These are phyloP conservation scores for Pseudomyrmex dendroicus DNA, from an alignment of 1,140 invertebrate genomes.

Conservation along the genomic window DNA sequence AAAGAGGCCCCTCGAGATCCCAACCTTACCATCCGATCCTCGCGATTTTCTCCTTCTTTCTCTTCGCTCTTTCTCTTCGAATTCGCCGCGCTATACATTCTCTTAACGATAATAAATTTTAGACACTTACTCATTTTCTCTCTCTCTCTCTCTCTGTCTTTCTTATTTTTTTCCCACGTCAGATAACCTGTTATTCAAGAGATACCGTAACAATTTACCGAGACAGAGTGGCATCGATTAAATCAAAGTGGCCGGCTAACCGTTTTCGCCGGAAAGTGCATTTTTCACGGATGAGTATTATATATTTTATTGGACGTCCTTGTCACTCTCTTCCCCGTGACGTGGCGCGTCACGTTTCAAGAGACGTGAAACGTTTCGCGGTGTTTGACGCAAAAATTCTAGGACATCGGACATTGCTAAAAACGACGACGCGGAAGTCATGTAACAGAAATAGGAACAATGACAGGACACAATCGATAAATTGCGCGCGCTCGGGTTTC, in stretches of 20 bases:
- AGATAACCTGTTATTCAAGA: not conserved
- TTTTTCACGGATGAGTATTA: constrained; percentile 22
- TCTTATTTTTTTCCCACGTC: not conserved
- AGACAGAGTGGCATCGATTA: constrained; percentile 23
- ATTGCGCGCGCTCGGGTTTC: not conserved
- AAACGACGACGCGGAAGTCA: constrained; percentile 20
- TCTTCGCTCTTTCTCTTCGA: not conserved
- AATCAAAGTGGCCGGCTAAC: constrained; percentile 9
- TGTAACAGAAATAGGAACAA: constrained; percentile 37
- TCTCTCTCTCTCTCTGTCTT: not conserved
- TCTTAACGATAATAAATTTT: constrained; percentile 39
- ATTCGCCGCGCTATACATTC: not conserved
- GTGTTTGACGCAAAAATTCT: constrained; percentile 13
- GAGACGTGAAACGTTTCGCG: constrained; percentile 11
- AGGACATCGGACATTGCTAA: not conserved
- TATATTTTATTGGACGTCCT: constrained; percentile 31
- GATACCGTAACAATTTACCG: not conserved
- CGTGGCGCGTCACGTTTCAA: not conserved
- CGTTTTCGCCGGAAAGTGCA: not conserved
- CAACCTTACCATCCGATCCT: constrained; percentile 31
- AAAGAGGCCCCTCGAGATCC: constrained; percentile 58
- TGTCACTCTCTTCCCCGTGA: constrained; percentile 26
- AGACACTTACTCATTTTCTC: not conserved
- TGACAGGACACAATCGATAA: constrained; percentile 42
- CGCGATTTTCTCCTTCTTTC: constrained; percentile 19